These are phyloP conservation scores for Gobio occitaniae DNA, from an alignment of 2,797 vertebrate genomes.

Conservation along the genomic window DNA sequence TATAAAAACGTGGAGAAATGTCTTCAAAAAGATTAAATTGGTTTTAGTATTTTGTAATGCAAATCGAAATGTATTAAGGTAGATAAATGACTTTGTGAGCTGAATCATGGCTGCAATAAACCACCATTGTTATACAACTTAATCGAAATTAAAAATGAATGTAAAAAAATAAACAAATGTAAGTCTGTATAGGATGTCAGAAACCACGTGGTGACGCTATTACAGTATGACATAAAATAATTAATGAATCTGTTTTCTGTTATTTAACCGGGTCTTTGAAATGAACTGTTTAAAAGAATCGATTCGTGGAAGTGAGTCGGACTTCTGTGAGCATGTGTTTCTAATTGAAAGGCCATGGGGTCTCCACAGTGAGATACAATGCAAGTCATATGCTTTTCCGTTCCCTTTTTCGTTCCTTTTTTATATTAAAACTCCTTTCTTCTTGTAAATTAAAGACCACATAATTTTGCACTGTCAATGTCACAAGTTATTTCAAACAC, in stretches of 20 bases:
- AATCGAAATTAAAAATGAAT: neutral
- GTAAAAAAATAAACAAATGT: neutral
- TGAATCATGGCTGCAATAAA: neutral
- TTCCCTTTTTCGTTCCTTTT: neutral
- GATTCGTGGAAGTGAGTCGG: neutral
- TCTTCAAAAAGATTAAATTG: neutral
- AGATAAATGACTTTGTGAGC: neutral
- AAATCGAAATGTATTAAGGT: neutral
- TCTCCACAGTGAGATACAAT: neutral
- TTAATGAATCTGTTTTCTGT: neutral
- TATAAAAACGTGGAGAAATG: neutral
- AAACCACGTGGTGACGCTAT: neutral
- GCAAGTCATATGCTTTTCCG: constrained; percentile 13
- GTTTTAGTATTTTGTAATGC: neutral
- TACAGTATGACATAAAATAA: neutral
- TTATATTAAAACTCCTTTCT: neutral
- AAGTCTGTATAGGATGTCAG: neutral
- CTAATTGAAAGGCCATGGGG: constrained; percentile 44
- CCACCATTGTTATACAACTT: neutral
- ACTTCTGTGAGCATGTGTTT: constrained; percentile 35
- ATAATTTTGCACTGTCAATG: neutral
- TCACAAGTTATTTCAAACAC: neutral
- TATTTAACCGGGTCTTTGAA: neutral
- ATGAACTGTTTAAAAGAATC: constrained; percentile 21
- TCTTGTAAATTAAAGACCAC: neutral